phyloP scores from a whole-genome alignment of 2,888 invertebrate genomes.

The Monopis laevigella region DNA sequence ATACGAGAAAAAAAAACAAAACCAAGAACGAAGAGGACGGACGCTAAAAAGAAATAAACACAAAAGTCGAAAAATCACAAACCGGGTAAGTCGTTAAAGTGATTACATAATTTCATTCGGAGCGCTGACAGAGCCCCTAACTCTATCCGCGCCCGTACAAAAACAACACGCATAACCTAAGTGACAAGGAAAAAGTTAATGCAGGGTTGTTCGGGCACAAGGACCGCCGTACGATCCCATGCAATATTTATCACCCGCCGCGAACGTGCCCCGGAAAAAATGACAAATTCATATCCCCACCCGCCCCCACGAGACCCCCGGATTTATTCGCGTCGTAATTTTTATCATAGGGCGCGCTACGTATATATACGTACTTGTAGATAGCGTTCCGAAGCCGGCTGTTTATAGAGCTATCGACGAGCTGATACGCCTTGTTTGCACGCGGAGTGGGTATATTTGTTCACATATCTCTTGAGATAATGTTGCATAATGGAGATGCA shows the following conservation, averaged over 20 bases:
- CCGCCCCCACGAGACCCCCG: slow-evolving; percentile 34
- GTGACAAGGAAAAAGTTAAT: slow-evolving; percentile 44
- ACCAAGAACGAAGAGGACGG: slow-evolving; percentile 22
- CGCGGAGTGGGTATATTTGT: slow-evolving; percentile 42
- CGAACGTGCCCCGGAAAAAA: slow-evolving; percentile 63
- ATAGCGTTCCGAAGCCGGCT: slow-evolving; percentile 61
- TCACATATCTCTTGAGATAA: slow-evolving; percentile 54
- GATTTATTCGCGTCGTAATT: slow-evolving; percentile 60
- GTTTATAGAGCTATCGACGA: slow-evolving; percentile 62
- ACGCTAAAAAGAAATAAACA: slow-evolving; percentile 26
- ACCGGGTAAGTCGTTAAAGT: slow-evolving; percentile 52
- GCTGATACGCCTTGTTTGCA: slow-evolving; percentile 43
- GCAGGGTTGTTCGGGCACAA: slow-evolving; percentile 32
- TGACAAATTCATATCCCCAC: slow-evolving; percentile 60
- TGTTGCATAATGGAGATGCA: slow-evolving; percentile 47
- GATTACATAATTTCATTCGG: slow-evolving; percentile 58
- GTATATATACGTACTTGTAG: slow-evolving; percentile 47
- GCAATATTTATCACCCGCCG: slow-evolving; percentile 64
- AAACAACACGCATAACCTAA: slow-evolving; percentile 46
- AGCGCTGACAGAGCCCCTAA: slow-evolving; percentile 49
- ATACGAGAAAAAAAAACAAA: too few species aligned
- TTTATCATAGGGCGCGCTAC: slow-evolving; percentile 55
- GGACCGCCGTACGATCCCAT: slow-evolving; percentile 41
- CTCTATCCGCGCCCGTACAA: slow-evolving; percentile 44
- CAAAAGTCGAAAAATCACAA: slow-evolving; percentile 35